These are phyloP conservation scores for Oenanthe melanoleuca DNA, from an alignment of 2,113 vertebrate genomes.

Conservation along the genomic window DNA sequence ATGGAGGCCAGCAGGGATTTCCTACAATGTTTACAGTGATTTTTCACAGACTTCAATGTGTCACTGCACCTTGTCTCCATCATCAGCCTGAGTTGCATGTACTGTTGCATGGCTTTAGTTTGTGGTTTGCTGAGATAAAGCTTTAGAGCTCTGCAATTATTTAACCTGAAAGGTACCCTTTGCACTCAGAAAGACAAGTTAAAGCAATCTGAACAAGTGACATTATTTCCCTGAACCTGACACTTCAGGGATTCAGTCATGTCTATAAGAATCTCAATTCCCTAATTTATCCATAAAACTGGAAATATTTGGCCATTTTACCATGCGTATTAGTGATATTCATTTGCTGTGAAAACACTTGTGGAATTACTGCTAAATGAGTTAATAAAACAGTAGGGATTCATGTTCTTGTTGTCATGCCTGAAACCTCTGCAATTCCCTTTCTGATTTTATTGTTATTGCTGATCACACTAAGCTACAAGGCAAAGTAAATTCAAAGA, in stretches of 20 bases:
- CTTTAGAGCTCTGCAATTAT: neutral
- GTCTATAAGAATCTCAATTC: neutral
- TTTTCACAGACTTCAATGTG: neutral
- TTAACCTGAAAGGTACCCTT: neutral
- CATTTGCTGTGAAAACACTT: neutral
- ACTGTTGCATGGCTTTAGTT: neutral
- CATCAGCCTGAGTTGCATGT: neutral
- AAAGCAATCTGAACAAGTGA: neutral
- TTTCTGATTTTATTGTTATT: neutral
- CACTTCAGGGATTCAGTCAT: neutral
- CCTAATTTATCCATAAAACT: neutral
- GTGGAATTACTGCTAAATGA: neutral
- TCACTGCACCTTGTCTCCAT: neutral
- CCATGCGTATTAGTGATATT: neutral
- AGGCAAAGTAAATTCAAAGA: neutral
- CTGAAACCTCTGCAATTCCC: neutral
- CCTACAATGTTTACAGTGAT: neutral
- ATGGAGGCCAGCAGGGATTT: neutral
- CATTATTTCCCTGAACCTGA: neutral
- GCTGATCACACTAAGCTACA: neutral
- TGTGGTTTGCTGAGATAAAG: neutral
- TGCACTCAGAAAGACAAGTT: neutral
- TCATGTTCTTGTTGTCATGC: neutral
- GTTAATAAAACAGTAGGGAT: neutral
- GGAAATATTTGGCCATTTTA: neutral